These are phyloP conservation scores for Auanema freiburgensis DNA, from an alignment of 2,888 invertebrate species.

Conservation along the genomic window DNA sequence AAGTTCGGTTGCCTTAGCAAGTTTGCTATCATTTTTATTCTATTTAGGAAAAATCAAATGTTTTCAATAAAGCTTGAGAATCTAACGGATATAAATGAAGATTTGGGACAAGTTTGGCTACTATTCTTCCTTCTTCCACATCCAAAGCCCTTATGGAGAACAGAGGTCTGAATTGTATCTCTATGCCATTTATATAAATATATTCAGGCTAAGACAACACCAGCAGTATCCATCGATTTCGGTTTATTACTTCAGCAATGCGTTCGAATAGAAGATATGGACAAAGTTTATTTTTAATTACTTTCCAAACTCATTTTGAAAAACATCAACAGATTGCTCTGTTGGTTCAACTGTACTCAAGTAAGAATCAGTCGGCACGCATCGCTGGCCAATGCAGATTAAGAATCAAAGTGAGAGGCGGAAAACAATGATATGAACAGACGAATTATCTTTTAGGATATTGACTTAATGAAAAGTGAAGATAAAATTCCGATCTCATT, in stretches of 20 bases:
- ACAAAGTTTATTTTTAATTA: conserved; percentile 7
- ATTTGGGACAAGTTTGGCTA: conserved; percentile 18
- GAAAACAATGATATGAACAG: neutral
- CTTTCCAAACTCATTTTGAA: neutral
- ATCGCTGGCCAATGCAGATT: conserved; percentile 18
- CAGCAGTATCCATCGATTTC: conserved; percentile 12
- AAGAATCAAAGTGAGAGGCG: conserved; percentile 1
- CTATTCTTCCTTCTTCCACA: conserved; percentile 20
- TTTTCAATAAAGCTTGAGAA: conserved; percentile 12
- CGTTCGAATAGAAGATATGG: conserved; percentile 8
- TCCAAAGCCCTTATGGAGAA: conserved; percentile 20
- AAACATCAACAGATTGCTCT: conserved; percentile 9
- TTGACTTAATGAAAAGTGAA: conserved; percentile 2
- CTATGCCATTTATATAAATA: neutral
- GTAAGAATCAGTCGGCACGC: conserved; percentile 11
- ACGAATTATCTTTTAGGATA: neutral
- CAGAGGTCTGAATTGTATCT: conserved; percentile 1
- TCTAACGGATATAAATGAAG: conserved; percentile 11
- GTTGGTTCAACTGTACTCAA: conserved; percentile 14
- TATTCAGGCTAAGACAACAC: conserved; percentile 12
- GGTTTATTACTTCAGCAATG: conserved; percentile 18
- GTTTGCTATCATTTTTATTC: neutral
- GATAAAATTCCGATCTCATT: conserved; percentile 10
- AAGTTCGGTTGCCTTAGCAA: conserved; percentile 7
- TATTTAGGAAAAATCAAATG: conserved; percentile 16